phyloP scores from a whole-genome alignment of 2,797 vertebrate species.

The Typhlichthys subterraneus region DNA sequence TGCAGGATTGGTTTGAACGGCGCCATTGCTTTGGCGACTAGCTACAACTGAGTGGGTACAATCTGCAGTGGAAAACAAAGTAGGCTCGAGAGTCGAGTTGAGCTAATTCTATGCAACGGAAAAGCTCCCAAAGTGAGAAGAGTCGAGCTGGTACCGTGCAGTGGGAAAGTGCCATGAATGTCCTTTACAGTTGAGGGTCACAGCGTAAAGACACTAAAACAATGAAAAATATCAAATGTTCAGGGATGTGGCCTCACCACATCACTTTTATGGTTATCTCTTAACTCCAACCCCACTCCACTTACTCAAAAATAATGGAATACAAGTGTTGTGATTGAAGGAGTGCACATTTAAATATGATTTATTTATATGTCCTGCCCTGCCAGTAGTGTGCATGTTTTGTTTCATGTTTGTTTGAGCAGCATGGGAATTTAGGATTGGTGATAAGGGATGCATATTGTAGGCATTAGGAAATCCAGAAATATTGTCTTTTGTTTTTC shows the following conservation, averaged over 20 bases:
- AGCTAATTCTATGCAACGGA: no score
- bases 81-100: no score
- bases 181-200: slow-evolving; percentile 31
- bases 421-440: slow-evolving; percentile 62
- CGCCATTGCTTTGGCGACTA: no score
- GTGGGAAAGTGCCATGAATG: not conserved
- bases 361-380: slow-evolving; percentile 32
- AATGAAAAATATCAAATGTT: not conserved
- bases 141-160: no score
- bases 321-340: slow-evolving; percentile 21
- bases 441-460: slow-evolving; percentile 44
- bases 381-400: slow-evolving; percentile 63
- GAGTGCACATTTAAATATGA: slow-evolving; percentile 14
- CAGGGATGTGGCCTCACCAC: slow-evolving; percentile 48
- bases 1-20: no score
- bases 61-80: no score
- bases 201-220: not conserved
- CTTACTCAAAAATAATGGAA: not conserved
- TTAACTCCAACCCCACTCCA: slow-evolving; percentile 30
- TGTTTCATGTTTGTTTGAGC: slow-evolving; percentile 62
- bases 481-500: slow-evolving; percentile 30
- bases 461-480: slow-evolving; percentile 16
- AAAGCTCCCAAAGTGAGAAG: no score
- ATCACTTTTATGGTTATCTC: slow-evolving; percentile 45
- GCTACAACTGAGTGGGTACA: no score